Percentiles rank a stretch among this genome's conserved stretches.
Evolutionary conservation across 1,140 invertebrate species (phyloP).

Genomic region (Acromyrmex heyeri): DNA sequence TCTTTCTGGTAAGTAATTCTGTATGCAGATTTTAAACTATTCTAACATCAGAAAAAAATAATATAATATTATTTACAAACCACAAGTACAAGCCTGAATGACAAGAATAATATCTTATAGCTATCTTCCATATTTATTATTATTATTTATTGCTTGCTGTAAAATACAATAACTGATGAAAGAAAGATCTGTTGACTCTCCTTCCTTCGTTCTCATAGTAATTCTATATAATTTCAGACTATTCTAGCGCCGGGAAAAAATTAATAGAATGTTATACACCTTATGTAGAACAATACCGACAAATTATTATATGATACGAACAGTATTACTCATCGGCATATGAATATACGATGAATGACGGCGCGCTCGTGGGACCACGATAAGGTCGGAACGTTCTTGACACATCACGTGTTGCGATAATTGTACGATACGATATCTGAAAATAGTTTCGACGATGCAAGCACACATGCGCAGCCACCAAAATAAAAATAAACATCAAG

Average conservation of each 20-base stretch:
- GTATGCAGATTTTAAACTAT: too few relatives aligned
- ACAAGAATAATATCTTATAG: not conserved
- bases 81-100: not conserved
- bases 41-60: too few relatives aligned
- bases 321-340: conserved; percentile 4
- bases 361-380: conserved; percentile 26
- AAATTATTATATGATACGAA: not conserved
- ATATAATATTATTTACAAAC: not conserved
- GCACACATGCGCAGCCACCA: not conserved
- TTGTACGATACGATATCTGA: conserved; percentile 60
- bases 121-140: not conserved
- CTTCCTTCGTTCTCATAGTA: not conserved
- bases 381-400: conserved; percentile 57
- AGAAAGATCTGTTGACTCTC: not conserved
- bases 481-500: conserved; percentile 67
- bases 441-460: conserved; percentile 57
- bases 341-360: conserved; percentile 28
- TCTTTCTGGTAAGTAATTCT: too few relatives aligned
- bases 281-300: not conserved
- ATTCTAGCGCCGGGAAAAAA: not conserved
- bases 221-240: not conserved
- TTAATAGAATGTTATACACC: not conserved
- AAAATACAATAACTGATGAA: not conserved
- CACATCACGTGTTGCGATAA: conserved; percentile 69
- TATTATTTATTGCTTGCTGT: not conserved